Evolutionary conservation across 2,797 vertebrate species (phyloP).

Genomic region (Typhlichthys subterraneus): DNA sequence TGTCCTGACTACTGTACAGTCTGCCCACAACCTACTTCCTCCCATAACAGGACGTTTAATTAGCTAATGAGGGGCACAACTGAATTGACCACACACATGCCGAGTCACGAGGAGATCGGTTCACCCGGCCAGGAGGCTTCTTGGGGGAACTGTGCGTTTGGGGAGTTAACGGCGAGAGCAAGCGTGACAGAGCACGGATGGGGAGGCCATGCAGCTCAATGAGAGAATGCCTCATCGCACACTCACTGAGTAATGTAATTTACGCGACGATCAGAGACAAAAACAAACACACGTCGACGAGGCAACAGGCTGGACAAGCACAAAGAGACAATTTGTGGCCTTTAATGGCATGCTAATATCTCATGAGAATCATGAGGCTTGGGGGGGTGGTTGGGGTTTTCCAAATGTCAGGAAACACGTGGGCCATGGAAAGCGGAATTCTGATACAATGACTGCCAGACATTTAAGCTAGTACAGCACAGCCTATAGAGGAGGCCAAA

Average conservation of each 20-base stretch:
- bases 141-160: conserved; percentile 24
- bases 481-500: conserved; percentile 2
- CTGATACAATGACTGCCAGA: conserved; percentile 23
- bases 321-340: background rate
- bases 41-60: conserved; percentile 40
- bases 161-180: background rate
- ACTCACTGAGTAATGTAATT: conserved; percentile 8
- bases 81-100: conserved; percentile 69
- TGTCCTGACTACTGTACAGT: too few relatives aligned
- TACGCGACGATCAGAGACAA: background rate
- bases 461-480: conserved; percentile 27
- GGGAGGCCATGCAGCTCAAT: background rate
- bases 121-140: conserved; percentile 36
- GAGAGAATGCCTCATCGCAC: conserved; percentile 11
- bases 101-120: conserved; percentile 60
- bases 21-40: conserved; percentile 1
- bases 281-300: background rate
- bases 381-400: background rate
- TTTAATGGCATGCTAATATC: background rate
- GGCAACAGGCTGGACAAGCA: background rate
- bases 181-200: background rate
- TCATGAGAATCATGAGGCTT: conserved; percentile 5
- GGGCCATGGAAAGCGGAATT: conserved; percentile 1
- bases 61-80: conserved; percentile 61
- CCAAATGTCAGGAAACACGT: background rate